These are phyloP conservation scores for Listrodromus nycthemerus DNA, from an alignment of 2,888 invertebrate species.

Conservation along the genomic window DNA sequence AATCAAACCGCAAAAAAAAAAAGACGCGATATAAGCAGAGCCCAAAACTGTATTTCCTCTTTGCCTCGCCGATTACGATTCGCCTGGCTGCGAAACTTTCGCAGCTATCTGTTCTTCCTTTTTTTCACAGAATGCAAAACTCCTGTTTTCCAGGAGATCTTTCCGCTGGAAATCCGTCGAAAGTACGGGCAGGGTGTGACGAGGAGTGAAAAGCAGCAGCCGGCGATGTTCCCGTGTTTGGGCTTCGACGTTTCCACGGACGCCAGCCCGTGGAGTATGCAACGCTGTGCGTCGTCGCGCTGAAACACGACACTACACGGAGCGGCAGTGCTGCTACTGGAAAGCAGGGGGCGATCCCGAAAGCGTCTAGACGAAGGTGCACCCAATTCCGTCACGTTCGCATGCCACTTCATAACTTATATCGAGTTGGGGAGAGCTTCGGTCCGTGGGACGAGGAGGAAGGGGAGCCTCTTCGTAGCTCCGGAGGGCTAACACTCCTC, in stretches of 20 bases:
- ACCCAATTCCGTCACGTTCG: constrained; percentile 67
- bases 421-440: constrained; percentile 64
- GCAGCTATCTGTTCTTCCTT: neutral
- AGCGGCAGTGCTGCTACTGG: constrained; percentile 9
- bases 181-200: neutral
- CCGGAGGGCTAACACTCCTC: constrained; percentile 26
- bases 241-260: constrained; percentile 15
- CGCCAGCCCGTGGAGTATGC: constrained; percentile 7
- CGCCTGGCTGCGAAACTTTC: neutral
- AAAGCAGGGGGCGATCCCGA: constrained; percentile 50
- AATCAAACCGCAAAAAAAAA: no score
- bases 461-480: constrained; percentile 32
- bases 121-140: constrained; percentile 59
- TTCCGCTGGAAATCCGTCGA: neutral
- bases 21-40: neutral
- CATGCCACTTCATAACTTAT: constrained; percentile 72
- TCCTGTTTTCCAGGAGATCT: constrained; percentile 47
- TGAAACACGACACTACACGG: constrained; percentile 11
- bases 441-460: constrained; percentile 33
- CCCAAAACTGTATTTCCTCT: neutral
- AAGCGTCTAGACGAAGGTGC: constrained; percentile 69
- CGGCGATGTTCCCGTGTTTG: constrained; percentile 49
- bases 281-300: neutral
- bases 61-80: neutral
- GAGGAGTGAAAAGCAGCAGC: constrained; percentile 4